Percentiles rank a stretch among this genome's conserved stretches.
Conservation (phyloP, 2,888 invertebrate genomes). For the Drosophila mayaguana region DNA sequence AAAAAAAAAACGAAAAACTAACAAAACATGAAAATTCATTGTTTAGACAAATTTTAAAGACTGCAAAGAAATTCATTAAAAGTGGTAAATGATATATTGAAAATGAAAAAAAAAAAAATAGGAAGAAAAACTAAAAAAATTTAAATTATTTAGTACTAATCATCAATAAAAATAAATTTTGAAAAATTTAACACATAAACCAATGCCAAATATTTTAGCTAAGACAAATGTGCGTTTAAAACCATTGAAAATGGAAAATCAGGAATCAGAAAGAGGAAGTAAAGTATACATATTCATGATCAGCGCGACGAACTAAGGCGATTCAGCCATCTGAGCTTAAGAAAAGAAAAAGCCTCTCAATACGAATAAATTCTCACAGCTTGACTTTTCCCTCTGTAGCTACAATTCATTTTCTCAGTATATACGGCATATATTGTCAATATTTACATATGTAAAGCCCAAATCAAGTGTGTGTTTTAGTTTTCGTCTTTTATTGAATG, state of each 20-base stretch:
- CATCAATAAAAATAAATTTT: conserved; percentile 70
- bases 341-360: no score
- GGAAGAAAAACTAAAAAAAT: conserved; percentile 49
- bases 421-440: not conserved
- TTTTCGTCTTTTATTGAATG: not conserved
- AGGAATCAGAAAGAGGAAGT: no score
- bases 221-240: no score
- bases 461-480: conserved; percentile 5
- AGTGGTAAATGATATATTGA: conserved; percentile 79
- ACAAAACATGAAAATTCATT: conserved; percentile 76
- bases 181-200: conserved; percentile 65
- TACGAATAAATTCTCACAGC: no score
- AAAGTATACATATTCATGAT: no score
- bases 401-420: not conserved
- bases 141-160: conserved; percentile 77
- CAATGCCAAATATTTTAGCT: not conserved
- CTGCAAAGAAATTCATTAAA: conserved; percentile 84
- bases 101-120: conserved; percentile 33
- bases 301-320: no score
- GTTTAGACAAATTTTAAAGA: conserved; percentile 85
- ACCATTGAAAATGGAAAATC: no score
- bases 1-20: conserved; percentile 20
- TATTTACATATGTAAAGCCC: not conserved
- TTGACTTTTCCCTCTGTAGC: not conserved
- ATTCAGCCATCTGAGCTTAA: no score